Evolutionary conservation across 2,888 invertebrate species (phyloP).

Genomic region (Trichogramma dendrolimi): DNA sequence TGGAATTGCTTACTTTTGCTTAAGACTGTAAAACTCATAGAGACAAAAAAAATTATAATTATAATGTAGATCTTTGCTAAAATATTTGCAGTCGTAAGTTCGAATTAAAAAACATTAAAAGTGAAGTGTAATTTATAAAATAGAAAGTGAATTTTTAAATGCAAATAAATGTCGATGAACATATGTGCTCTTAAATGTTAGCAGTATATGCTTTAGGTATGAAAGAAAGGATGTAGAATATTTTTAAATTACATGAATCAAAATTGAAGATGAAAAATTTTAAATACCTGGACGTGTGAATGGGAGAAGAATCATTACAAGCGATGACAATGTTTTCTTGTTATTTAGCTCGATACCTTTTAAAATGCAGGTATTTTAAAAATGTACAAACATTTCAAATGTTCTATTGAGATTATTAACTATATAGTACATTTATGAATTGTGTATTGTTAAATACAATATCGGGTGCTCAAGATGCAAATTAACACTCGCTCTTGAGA

Average conservation of each 20-base stretch:
- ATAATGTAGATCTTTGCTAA: not conserved
- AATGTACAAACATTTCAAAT: constrained; percentile 21
- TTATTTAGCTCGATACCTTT: constrained; percentile 16
- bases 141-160: constrained; percentile 24
- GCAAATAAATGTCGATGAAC: constrained; percentile 22
- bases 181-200: constrained; percentile 27
- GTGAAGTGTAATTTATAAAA: not conserved
- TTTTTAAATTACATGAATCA: constrained; percentile 23
- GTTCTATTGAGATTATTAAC: constrained; percentile 15
- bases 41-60: too few species aligned
- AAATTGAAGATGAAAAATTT: constrained; percentile 13
- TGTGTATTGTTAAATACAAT: constrained; percentile 11
- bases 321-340: constrained; percentile 23
- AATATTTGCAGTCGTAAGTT: constrained; percentile 21
- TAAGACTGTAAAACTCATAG: too few species aligned
- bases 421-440: constrained; percentile 1
- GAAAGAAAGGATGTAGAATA: constrained; percentile 19
- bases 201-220: constrained; percentile 14
- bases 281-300: constrained; percentile 9
- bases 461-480: constrained; percentile 15
- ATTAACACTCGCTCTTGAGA: constrained; percentile 22
- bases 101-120: not conserved
- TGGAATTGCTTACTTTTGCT: too few species aligned
- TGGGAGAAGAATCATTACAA: constrained; percentile 14
- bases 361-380: constrained; percentile 18